Base-by-base conservation (phyloP, 2,113 vertebrate genomes). In the Clupea harengus region DNA sequence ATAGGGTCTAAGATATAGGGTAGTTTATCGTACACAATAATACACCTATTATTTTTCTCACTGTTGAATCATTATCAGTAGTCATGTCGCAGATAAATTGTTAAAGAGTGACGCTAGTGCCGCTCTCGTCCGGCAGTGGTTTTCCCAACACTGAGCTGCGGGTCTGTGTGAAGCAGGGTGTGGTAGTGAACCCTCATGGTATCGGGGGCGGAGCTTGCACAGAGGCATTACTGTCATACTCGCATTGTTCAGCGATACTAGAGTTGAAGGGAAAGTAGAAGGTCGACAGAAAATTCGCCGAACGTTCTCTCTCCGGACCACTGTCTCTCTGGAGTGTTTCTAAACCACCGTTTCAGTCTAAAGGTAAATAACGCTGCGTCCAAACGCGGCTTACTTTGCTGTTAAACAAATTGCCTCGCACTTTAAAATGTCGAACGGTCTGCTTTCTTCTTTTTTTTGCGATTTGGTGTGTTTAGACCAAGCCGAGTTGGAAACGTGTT, bases 171-270 rank as follows among this genome's bases (percentile, higher is more conserved):
- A 82, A 81, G 54, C 46, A 84, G 87, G 89, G 89, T 90, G 89
- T 90, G 89, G 89, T 52, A 45, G 54, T 20, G 45, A 25, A 49
- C 11, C 87, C 20, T 82, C 25, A 54, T 67, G 80, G 87, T 87
- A 86, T 86, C 89, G 87, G 84, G 60, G 89, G 89, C 86, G 89
- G 89, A 85, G 88, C 86, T 86, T n/a, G 25, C 49, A 72, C n/a
- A 25, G 64, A 80, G 82, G 67, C 87, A 39, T 83, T 82, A 45
- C 81, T 75, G 50, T 25, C 52, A 28, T 52, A 45, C 13, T 20
- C 80, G 82, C 83, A 81, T 84, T 88, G 85, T 86, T 87, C 81
- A 39, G n/a, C 83, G 64, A 82, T 81, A 78, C 87, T 81, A 83
- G 87, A 86, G 86, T 90, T 78, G 81, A 80, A 44, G 88, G 84